Percentiles rank a stretch among this genome's conserved stretches.
Conservation (phyloP, 2,888 invertebrate species). For the Aquatica leii region DNA sequence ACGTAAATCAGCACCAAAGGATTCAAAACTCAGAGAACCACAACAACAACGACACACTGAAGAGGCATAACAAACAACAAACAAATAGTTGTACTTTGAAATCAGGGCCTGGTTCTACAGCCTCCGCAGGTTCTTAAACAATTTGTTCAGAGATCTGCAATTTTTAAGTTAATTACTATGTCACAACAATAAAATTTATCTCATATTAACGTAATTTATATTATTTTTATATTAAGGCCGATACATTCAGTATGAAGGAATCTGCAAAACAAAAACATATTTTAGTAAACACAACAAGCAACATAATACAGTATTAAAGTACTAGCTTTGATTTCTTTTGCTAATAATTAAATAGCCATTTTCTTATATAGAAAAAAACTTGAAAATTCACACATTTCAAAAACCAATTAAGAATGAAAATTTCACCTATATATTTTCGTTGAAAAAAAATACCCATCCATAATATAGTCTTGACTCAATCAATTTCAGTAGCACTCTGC, state of each 20-base stretch:
- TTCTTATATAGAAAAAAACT: too few species aligned
- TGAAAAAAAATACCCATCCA: too few species aligned
- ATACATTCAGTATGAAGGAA: conserved; percentile 63
- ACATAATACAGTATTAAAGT: too few species aligned
- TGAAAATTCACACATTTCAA: too few species aligned
- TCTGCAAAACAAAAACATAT: conserved; percentile 58
- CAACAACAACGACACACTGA: conserved; percentile 32
- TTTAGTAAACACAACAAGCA: conserved; percentile 22
- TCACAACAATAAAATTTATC: conserved; percentile 61
- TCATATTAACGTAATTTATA: conserved; percentile 57
- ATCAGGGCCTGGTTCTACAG: conserved; percentile 60
- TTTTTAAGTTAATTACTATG: conserved; percentile 54
- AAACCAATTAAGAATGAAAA: too few species aligned
- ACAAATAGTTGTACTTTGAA: conserved; percentile 62
- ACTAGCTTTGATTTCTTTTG: too few species aligned
- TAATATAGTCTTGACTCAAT: too few species aligned
- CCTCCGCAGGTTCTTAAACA: conserved; percentile 55
- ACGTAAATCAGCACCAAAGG: conserved; percentile 49
- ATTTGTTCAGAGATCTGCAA: conserved; percentile 41
- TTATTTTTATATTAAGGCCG: conserved; percentile 61
- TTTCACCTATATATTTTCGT: too few species aligned
- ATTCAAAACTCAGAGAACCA: conserved; percentile 36
- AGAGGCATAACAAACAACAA: conserved; percentile 57
- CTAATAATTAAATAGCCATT: too few species aligned
- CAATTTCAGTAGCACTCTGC: too few species aligned